A percentile compares a stretch with the other conserved stretches of the same genome.
phyloP scores from a whole-genome alignment of 2,113 vertebrate species.

The Dolichotis patagonum region DNA sequence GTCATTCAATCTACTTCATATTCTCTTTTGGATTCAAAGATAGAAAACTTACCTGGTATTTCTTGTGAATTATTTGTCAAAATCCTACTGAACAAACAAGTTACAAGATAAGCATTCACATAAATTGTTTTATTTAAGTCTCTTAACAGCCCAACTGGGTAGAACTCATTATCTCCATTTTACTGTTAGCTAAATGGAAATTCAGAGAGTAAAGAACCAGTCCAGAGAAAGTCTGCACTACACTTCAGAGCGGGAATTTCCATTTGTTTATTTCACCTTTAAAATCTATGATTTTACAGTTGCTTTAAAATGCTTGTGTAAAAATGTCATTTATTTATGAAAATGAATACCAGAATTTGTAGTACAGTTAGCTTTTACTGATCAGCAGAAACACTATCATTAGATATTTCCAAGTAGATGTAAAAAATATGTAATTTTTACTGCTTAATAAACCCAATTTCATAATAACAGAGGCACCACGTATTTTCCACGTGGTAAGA shows the following conservation, averaged over 20 bases:
- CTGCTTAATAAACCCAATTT: background rate
- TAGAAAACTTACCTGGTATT: conserved; percentile 19
- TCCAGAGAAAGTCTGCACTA: background rate
- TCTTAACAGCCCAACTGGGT: background rate
- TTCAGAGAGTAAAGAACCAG: background rate
- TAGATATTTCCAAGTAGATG: background rate
- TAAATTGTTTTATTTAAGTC: conserved; percentile 45
- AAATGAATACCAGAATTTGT: background rate
- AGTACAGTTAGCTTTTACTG: background rate
- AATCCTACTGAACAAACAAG: conserved; percentile 37
- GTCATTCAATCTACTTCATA: background rate
- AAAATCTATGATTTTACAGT: background rate
- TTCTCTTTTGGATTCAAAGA: conserved; percentile 23
- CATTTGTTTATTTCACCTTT: background rate
- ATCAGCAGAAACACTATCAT: conserved; percentile 17
- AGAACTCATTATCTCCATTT: background rate
- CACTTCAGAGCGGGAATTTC: background rate
- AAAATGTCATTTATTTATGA: background rate
- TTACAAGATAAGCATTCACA: background rate
- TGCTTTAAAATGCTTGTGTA: background rate
- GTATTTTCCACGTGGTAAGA: background rate
- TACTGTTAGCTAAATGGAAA: background rate
- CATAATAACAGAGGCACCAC: background rate
- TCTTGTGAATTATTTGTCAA: conserved; percentile 26
- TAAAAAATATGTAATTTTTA: background rate